Conservation (phyloP, 2,113 vertebrate species). For the Toxostoma redivivum region DNA sequence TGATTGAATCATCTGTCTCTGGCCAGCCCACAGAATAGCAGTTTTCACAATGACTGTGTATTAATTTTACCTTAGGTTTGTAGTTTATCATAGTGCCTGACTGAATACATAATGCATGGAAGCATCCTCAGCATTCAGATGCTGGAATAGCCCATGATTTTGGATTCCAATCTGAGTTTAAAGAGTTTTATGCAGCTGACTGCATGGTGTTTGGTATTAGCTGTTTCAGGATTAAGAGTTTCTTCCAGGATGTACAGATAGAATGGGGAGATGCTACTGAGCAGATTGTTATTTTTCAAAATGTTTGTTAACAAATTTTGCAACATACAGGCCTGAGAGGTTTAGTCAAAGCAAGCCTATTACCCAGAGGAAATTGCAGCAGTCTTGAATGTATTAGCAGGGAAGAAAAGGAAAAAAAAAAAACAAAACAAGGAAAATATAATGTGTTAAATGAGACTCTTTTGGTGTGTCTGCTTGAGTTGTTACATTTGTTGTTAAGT, state of each 20-base stretch:
- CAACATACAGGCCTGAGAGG: not conserved
- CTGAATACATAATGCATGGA: not conserved
- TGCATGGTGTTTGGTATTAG: not conserved
- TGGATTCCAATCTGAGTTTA: not conserved
- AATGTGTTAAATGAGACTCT: not conserved
- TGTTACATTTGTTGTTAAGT: not conserved
- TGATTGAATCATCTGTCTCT: not conserved
- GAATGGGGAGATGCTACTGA: not conserved
- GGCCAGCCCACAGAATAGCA: not conserved
- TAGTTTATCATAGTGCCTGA: not conserved
- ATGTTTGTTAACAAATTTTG: not conserved
- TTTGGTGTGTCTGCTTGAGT: not conserved
- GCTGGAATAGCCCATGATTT: not conserved
- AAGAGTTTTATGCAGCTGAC: not conserved
- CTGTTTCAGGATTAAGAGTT: not conserved
- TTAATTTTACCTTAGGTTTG: not conserved
- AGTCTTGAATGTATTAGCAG: not conserved
- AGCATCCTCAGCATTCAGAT: not conserved
- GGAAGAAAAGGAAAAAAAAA: not conserved
- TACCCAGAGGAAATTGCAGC: not conserved
- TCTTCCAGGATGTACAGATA: not conserved
- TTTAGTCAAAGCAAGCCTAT: not conserved
- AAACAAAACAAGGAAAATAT: not conserved
- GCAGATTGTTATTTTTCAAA: not conserved
- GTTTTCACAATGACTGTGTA: not conserved